Evolutionary conservation across 2,113 vertebrate genomes (phyloP).

Genomic region (rat (Rattus norvegicus)): GRCr8 NC_086022.1:13095001-13095500

Average conservation of each 20-base stretch:
- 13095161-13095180: background rate
- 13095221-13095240: background rate
- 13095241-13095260: background rate
- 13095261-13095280: conserved; percentile 10
- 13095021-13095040: conserved; percentile 12
- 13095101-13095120: background rate
- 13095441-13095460: background rate
- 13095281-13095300: conserved; percentile 28
- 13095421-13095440: background rate
- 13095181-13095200: background rate
- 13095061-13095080: background rate
- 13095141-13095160: background rate
- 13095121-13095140: background rate
- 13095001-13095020: background rate
- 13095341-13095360: background rate
- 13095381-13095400: background rate
- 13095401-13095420: background rate
- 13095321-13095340: conserved; percentile 26
- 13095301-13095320: background rate
- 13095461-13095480: background rate
- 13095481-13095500: conserved; percentile 44
- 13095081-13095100: background rate
- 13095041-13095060: too few species aligned
- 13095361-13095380: conserved; percentile 23
- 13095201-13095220: background rate